Evolutionary conservation across 1,140 invertebrate species (phyloP).

Genomic region (Listronotus oregonensis): DNA sequence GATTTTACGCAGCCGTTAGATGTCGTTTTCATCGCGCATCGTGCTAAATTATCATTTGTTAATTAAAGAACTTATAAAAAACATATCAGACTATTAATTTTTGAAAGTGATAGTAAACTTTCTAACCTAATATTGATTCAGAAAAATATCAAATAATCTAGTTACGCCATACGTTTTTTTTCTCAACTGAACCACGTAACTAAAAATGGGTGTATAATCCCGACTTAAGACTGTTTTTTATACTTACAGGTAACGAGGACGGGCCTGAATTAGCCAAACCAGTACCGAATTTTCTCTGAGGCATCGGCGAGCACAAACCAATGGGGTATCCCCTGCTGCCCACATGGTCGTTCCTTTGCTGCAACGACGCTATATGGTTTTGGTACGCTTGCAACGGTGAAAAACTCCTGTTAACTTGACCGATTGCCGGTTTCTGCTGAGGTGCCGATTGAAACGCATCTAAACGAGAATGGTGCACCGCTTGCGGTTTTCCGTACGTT

Average conservation of each 20-base stretch:
- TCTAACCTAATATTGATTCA: too few relatives aligned
- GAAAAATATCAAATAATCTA: too few relatives aligned
- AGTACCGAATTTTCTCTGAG: conserved; percentile 27
- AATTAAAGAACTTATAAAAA: too few relatives aligned
- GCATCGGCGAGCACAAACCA: conserved; percentile 30
- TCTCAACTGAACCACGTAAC: too few relatives aligned
- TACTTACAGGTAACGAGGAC: conserved; percentile 32
- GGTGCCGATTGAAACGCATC: conserved; percentile 24
- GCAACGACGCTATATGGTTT: conserved; percentile 35
- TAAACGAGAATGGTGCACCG: conserved; percentile 34
- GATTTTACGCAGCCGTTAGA: too few relatives aligned
- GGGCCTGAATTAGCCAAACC: conserved; percentile 17
- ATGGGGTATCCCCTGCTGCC: conserved; percentile 10
- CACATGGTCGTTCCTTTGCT: conserved; percentile 14
- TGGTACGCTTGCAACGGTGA: conserved; percentile 45
- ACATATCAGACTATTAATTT: too few relatives aligned
- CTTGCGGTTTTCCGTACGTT: background rate
- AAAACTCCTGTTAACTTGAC: conserved; percentile 25
- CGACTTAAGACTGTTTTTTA: too few relatives aligned
- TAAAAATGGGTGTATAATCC: too few relatives aligned
- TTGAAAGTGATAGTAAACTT: too few relatives aligned
- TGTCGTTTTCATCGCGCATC: too few relatives aligned
- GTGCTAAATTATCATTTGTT: too few relatives aligned
- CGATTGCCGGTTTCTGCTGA: background rate
- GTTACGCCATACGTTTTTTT: too few relatives aligned